phyloP scores from a whole-genome alignment of 2,113 vertebrate species.

The Sorex araneus region DNA sequence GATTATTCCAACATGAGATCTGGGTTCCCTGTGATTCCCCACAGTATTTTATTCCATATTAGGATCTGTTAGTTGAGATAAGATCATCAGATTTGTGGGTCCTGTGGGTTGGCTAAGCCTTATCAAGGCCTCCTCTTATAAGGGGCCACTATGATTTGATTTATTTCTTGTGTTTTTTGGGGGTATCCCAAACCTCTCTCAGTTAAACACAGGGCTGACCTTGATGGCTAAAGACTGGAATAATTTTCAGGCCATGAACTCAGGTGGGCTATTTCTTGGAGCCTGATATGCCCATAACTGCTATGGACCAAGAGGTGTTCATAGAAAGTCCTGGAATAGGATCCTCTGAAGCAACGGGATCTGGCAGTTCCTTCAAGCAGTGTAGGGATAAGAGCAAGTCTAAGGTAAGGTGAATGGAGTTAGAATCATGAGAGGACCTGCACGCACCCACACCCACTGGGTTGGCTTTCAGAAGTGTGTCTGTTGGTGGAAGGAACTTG shows the following conservation, averaged over 20 bases:
- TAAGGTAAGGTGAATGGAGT: neutral
- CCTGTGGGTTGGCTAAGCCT: neutral
- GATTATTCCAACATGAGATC: neutral
- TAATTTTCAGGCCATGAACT: neutral
- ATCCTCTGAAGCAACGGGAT: neutral
- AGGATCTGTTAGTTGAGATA: neutral
- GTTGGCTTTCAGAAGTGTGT: neutral
- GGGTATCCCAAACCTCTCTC: neutral
- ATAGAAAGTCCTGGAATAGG: neutral
- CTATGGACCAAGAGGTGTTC: no score
- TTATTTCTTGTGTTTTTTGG: neutral
- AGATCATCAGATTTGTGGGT: neutral
- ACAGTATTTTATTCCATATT: neutral
- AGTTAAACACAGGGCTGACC: neutral
- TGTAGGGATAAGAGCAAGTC: neutral
- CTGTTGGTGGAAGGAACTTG: neutral
- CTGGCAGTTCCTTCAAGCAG: neutral
- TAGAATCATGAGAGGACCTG: neutral
- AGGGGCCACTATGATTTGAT: neutral
- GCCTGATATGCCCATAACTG: no score
- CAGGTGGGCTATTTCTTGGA: no score
- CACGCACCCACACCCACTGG: neutral
- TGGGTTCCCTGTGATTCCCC: neutral
- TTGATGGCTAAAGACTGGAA: neutral
- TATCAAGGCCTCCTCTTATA: neutral